Conservation (phyloP, 37 sponge, comb jelly and placozoan genomes). For the Beroe forskalii region DNA sequence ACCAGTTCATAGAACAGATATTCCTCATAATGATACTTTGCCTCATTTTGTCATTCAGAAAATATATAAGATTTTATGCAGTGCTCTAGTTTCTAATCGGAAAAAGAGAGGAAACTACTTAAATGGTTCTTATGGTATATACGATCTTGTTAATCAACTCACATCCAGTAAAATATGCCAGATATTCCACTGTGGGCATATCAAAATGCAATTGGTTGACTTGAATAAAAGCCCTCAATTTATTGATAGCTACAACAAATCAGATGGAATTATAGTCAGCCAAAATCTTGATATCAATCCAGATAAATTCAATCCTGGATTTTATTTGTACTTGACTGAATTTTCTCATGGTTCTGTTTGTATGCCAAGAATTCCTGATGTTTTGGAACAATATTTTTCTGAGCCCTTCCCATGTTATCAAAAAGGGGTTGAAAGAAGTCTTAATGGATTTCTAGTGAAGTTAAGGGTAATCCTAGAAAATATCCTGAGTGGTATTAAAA, state of each 20-base stretch:
- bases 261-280: background rate
- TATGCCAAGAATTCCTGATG: background rate
- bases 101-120: background rate
- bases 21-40: conserved; percentile 41
- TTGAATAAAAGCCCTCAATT: background rate
- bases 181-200: conserved; percentile 16
- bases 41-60: background rate
- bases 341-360: background rate
- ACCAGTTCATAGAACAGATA: conserved; percentile 1
- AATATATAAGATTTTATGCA: background rate
- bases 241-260: background rate
- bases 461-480: background rate
- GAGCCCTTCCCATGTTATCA: background rate
- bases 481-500: background rate
- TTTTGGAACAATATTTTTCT: conserved; percentile 18
- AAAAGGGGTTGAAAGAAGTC: conserved; percentile 34
- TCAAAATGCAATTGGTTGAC: background rate
- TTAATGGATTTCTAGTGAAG: conserved; percentile 3
- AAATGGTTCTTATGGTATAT: conserved; percentile 41
- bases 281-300: conserved; percentile 14
- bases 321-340: conserved; percentile 17
- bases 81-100: conserved; percentile 36
- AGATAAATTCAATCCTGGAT: background rate
- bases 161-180: background rate
- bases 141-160: background rate